Evolutionary conservation across 2,888 invertebrate species (phyloP), one percentile per base, ranked within the genome.

Genomic region (Amblyteles armatorius): DNA sequence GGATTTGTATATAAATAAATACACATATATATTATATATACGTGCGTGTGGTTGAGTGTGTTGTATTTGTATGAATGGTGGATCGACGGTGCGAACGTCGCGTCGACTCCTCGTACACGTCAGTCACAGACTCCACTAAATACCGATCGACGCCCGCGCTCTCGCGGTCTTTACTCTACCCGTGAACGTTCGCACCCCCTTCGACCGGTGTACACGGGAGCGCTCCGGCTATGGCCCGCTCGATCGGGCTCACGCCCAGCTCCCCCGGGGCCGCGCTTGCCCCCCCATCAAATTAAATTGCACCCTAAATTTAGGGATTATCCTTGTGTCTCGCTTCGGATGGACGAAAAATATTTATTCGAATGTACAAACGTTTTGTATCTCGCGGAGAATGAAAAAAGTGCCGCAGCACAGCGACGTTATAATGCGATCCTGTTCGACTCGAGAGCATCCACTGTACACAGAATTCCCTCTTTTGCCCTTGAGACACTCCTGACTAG

Each of bases 101-200:
- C 74, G 82, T 86, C 80, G 80, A 82, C 79, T 82, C 82, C 90
- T 91, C 90, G 90, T 92, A 91, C 91, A 90, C 88, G 93, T 93
- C 93, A 93, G 88, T 91, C 90, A 90, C 93, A 93, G 93, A 87
- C 91, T 89, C 92, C 92, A 92, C 92, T 93, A 93, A 93, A 93
- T 93, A 93, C 92, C 91, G 91, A 93, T 92, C 92, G 90, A 89
- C 91, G 82, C 86, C 84, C 85, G 83, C 83, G 79, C 78, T 48
- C 57, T 85, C 83, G 77, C 73, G 85, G 83, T 85, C 80, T 82
- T 82, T 82, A 72, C 82, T 68, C 77, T 44, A 44, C 36, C 60
- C 50, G 74, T 79, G 68, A 78, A 74, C 79, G 50, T 72, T 52
- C 44, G 60, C 79, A 79, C 77, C 68, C 79, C 82, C 73, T 80